phyloP scores from a whole-genome alignment of 2,888 invertebrate species.

The Zootermopsis nevadensis region DNA sequence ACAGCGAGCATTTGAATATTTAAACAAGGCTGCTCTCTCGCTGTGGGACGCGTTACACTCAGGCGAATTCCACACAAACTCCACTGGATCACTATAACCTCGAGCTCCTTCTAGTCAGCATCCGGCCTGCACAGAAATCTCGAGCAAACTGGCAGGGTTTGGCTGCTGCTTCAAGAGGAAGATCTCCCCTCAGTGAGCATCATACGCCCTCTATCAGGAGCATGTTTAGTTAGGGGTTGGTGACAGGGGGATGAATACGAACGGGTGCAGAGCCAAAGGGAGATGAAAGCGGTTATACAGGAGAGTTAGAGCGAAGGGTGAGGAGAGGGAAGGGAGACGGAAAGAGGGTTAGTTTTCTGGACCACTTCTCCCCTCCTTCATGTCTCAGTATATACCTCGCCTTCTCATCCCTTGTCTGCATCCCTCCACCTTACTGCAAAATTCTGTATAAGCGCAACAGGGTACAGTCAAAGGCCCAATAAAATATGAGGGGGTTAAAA shows the following conservation, averaged over 20 bases:
- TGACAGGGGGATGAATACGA: slow-evolving; percentile 45
- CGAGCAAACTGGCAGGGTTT: slow-evolving; percentile 25
- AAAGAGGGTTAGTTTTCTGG: slow-evolving; percentile 39
- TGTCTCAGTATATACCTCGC: slow-evolving; percentile 4
- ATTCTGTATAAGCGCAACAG: slow-evolving; percentile 40
- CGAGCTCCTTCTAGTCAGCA: neutral
- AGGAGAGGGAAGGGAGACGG: neutral
- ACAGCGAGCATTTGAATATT: slow-evolving; percentile 1
- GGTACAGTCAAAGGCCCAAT: slow-evolving; percentile 38
- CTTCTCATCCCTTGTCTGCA: slow-evolving; percentile 15
- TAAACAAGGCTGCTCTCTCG: neutral
- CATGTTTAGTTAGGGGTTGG: slow-evolving; percentile 52
- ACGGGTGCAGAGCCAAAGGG: neutral
- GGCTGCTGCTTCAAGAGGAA: neutral
- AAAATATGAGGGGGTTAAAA: slow-evolving; percentile 39
- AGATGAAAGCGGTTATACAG: slow-evolving; percentile 38
- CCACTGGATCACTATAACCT: neutral
- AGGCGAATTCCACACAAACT: neutral
- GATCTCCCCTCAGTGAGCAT: slow-evolving; percentile 33
- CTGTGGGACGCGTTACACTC: neutral
- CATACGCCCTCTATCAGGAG: slow-evolving; percentile 38
- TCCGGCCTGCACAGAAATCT: slow-evolving; percentile 25
- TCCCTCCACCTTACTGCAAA: slow-evolving; percentile 32
- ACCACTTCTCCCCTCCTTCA: slow-evolving; percentile 30
- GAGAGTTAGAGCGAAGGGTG: slow-evolving; percentile 10